Evolutionary conservation across 2,797 vertebrate species (phyloP), one percentile per base, ranked within the genome.

Genomic region (Thripadectes ignobilis): DNA sequence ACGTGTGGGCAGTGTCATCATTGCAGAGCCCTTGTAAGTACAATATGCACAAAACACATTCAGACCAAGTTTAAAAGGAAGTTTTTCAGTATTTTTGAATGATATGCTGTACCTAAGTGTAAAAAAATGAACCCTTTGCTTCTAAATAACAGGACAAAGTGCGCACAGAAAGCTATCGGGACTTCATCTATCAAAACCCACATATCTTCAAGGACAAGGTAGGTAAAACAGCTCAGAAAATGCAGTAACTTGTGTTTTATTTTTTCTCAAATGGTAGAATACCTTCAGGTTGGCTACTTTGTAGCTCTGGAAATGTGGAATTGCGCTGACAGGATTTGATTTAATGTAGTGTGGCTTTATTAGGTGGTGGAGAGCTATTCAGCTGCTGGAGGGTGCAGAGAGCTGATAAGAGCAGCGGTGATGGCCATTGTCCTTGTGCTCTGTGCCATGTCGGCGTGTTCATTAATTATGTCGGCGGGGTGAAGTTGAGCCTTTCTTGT

Each of bases 171-270:
- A 99, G 98, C 96, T 99, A 99, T 97, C 97, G 99, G 19, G 98
- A 99, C 97, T 99, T 99, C 98, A 98, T 99, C 96, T 99, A 98
- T 96, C 95, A 96, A 85, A 99, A 99, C 96, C 96, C 98, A 10
- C 99, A 99, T 17, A 97, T 99, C 95, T 99, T 99, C 98, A 98
- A 97, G 98, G 99, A 99, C 97, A 99, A 99, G 99, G 99, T 99
- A 95, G 98, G 98, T 89, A 66, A 62, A 63, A 10, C 26, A 41
- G 10, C 46, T 93, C 72, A 46, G 55, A 62, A 90, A 46, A 62
- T 55, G 29, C 18, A 75, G 18, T 82, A 3, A 46, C 77, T 91
- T 84, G 21, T 0, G 5, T 27, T 71, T 41, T 59, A 3, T 87
- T 67, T 66, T 66, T 61, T 52, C 14, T 65, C 21, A 21, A 36